Evolutionary conservation across 2,113 vertebrate genomes (phyloP), one percentile per base, ranked within the genome.

Genomic region (Vulpes ferrilata): DNA sequence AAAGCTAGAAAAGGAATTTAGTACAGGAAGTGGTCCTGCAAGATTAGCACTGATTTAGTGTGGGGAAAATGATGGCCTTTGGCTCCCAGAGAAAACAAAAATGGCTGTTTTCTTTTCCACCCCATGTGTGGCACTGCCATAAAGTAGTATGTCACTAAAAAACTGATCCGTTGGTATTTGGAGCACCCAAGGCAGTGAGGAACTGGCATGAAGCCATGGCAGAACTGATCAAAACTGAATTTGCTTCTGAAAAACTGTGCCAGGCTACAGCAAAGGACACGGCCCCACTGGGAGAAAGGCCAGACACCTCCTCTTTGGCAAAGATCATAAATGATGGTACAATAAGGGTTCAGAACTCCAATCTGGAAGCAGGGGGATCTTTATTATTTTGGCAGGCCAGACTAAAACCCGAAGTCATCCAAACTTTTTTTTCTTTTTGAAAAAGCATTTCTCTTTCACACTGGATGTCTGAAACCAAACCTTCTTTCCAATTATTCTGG

Each of bases 1-100:
- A 90, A 55, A 76, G n/a, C 25, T 82, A 59, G 80, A 79, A 95
- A 73, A 93, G 92, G 96, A 43, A 43, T 43, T 94, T 23, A 94
- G 38, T 51, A 13, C 27, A 90, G 0, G 51, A 95, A 97, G 4
- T 0, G 53, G 16, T 53, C 53, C 27, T 22, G 16, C 10, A 94
- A 95, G 62, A 76, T 48, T 59, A 65, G 60, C 38, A 93, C n/a
- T 0, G 20, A 82, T 27, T 92, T n/a, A 27, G 16, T 53, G 4
- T 32, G 73, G 27, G 27, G 43, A 32, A 82, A 95, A 85, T 0
- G 5, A 95, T 0, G 62, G 80, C 79, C 82, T 30, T 27, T 30
- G 80, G 74, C 60, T 91, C 67, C 69, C 85, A 71, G 8, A 22
- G 1, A 1, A 94, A 95, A 96, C 20, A 0, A 16, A 20, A 87